phyloP scores from a whole-genome alignment of 2,797 vertebrate genomes.

The Serranus cabrilla region DNA sequence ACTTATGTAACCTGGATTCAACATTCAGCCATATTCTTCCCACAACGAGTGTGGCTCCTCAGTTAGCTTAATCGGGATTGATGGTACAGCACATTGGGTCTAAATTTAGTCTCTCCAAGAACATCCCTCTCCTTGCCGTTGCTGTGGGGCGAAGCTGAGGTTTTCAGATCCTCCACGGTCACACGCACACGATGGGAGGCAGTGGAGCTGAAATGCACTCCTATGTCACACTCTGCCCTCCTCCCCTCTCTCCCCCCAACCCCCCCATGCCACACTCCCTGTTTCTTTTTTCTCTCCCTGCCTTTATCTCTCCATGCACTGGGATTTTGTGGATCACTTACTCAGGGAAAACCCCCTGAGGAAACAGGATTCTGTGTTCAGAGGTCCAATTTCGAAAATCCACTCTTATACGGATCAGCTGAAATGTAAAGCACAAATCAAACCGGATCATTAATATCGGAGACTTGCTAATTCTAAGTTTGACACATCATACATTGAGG shows the following conservation, averaged over 20 bases:
- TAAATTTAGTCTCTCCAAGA: constrained; percentile 81
- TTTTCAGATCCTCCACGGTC: constrained; percentile 77
- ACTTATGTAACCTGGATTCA: constrained; percentile 72
- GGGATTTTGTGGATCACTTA: constrained; percentile 76
- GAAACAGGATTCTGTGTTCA: constrained; percentile 58
- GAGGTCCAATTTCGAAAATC: constrained; percentile 68
- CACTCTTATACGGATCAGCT: constrained; percentile 48
- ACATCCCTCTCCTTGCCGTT: constrained; percentile 70
- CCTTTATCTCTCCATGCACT: constrained; percentile 69
- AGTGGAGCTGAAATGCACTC: constrained; percentile 78
- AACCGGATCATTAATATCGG: constrained; percentile 56
- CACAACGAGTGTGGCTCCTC: constrained; percentile 52
- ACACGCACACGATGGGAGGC: constrained; percentile 72
- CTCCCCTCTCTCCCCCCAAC: constrained; percentile 10
- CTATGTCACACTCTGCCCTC: constrained; percentile 64
- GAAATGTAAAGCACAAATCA: constrained; percentile 57
- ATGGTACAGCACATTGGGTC: constrained; percentile 81
- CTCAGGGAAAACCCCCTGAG: constrained; percentile 61
- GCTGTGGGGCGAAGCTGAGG: constrained; percentile 78
- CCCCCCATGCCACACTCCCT: constrained; percentile 26
- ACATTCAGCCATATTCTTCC: constrained; percentile 71
- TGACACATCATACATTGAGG: constrained; percentile 22
- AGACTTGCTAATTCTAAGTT: constrained; percentile 45
- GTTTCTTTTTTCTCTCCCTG: constrained; percentile 29
- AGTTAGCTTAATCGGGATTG: constrained; percentile 80